Conservation (phyloP, 2,113 vertebrate species). For the Vicugna pacos region DNA sequence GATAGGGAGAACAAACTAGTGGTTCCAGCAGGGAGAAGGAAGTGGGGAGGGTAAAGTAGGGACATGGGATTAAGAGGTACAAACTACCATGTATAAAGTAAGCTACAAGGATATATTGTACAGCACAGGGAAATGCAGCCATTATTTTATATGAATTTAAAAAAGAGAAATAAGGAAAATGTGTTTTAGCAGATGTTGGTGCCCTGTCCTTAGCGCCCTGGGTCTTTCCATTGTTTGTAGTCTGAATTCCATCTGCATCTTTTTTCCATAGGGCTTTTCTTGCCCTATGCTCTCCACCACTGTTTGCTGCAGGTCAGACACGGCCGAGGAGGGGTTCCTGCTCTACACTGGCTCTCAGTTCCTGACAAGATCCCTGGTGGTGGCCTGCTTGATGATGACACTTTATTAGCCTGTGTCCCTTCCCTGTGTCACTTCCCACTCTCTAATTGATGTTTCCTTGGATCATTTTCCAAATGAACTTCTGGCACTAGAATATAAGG, state of each 20-base stretch:
- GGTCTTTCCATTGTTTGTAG: too few relatives aligned
- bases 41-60: too few relatives aligned
- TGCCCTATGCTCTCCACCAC: too few relatives aligned
- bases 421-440: neutral
- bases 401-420: neutral
- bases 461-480: neutral
- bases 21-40: too few relatives aligned
- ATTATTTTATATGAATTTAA: too few relatives aligned
- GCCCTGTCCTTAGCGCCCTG: neutral
- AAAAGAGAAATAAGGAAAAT: too few relatives aligned
- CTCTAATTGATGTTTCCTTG: neutral
- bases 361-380: neutral
- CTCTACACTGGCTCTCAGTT: neutral
- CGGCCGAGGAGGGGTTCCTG: accelerated
- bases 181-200: neutral
- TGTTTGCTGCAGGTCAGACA: neutral
- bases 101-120: too few relatives aligned
- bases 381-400: neutral
- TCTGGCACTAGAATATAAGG: neutral
- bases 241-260: neutral
- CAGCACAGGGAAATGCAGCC: too few relatives aligned
- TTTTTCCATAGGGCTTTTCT: neutral
- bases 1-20: too few relatives aligned
- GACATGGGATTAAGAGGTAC: too few relatives aligned
- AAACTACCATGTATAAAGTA: too few relatives aligned